Evolutionary conservation across 2,888 invertebrate species (phyloP).

Genomic region (Phyllotreta cruciferae): DNA sequence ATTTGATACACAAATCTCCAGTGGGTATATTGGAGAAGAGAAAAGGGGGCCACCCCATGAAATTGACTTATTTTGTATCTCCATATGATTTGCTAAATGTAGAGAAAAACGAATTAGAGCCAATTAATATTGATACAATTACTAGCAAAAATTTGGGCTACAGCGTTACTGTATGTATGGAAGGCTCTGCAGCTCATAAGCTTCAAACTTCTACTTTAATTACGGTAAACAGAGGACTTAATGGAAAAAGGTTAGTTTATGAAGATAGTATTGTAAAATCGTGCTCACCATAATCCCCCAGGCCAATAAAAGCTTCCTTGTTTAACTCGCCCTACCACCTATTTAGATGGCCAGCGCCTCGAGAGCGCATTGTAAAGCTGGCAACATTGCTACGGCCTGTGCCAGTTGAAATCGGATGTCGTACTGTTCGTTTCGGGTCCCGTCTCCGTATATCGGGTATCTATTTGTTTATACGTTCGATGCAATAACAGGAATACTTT

Average conservation of each 20-base stretch:
- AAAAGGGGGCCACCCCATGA: conserved; percentile 91
- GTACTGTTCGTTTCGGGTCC: too few species aligned
- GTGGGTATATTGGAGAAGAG: conserved; percentile 86
- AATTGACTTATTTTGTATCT: conserved; percentile 91
- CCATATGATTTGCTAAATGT: conserved; percentile 89
- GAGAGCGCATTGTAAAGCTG: too few species aligned
- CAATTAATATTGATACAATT: conserved; percentile 78
- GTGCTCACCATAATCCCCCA: too few species aligned
- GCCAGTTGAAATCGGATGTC: too few species aligned
- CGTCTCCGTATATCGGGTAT: too few species aligned
- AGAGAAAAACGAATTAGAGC: conserved; percentile 74
- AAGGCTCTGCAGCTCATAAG: conserved; percentile 86
- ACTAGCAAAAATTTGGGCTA: conserved; percentile 76
- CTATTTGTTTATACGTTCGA: too few species aligned
- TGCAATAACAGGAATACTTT: too few species aligned
- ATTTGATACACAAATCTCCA: conserved; percentile 85
- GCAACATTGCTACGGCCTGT: too few species aligned
- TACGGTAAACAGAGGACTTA: conserved; percentile 71
- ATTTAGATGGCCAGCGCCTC: too few species aligned
- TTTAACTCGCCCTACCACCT: too few species aligned
- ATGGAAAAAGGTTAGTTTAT: conserved; percentile 73
- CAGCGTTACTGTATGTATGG: conserved; percentile 88
- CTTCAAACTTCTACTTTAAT: conserved; percentile 77
- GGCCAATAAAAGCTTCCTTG: too few species aligned
- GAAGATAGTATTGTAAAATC: too few species aligned